phyloP scores from a whole-genome alignment of 2,888 invertebrate species.

The Plutella xylostella region DNA sequence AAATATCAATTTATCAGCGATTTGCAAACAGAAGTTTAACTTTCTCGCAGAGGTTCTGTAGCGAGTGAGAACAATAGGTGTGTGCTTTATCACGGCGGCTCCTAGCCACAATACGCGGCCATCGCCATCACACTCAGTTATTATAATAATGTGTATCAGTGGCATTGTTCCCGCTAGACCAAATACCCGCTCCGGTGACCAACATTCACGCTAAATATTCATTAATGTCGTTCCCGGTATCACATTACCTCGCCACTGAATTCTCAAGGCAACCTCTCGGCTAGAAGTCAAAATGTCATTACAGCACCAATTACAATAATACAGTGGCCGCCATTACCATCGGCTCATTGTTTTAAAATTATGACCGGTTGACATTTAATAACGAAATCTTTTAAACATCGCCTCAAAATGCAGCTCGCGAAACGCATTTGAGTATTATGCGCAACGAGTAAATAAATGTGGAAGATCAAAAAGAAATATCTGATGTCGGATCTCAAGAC shows the following conservation, averaged over 20 bases:
- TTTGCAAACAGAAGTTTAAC: constrained; percentile 37
- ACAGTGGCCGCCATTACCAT: no score
- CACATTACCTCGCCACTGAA: no score
- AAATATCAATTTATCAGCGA: constrained; percentile 23
- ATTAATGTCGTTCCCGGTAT: not conserved
- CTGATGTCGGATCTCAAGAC: constrained; percentile 25
- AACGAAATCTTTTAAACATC: no score
- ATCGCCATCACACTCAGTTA: constrained; percentile 59
- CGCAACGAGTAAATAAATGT: constrained; percentile 21
- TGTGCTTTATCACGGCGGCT: constrained; percentile 60
- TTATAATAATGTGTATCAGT: constrained; percentile 44
- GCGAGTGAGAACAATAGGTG: constrained; percentile 28
- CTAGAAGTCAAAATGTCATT: no score
- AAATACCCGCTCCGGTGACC: constrained; percentile 53
- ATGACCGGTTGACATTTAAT: no score
- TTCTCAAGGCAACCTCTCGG: no score
- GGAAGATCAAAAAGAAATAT: constrained; percentile 30
- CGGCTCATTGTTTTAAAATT: no score
- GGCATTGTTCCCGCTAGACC: constrained; percentile 43
- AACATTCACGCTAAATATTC: not conserved
- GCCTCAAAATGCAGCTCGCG: no score
- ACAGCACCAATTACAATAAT: no score
- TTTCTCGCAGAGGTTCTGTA: constrained; percentile 42
- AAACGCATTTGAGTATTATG: not conserved
- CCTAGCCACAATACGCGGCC: no score